Conservation (phyloP, 2,113 vertebrate species). For the Tragelaphus buxtoni region DNA sequence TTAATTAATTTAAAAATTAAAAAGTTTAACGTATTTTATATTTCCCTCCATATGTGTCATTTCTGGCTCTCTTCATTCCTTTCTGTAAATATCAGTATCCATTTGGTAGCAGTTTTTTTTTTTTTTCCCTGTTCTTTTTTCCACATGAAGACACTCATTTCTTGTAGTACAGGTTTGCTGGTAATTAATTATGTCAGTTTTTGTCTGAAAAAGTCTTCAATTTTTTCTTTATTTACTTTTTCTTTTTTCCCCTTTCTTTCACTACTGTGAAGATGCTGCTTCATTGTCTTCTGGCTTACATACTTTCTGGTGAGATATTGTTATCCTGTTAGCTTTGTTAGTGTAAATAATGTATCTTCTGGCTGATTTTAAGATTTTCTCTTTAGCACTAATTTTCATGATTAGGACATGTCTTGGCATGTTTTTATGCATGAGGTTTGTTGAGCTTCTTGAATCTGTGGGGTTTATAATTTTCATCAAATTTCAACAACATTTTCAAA, state of each 20-base stretch:
- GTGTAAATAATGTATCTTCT: neutral
- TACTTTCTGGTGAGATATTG: neutral
- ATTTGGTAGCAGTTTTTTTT: neutral
- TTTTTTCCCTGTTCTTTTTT: neutral
- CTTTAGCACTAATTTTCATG: neutral
- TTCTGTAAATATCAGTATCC: neutral
- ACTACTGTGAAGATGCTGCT: neutral
- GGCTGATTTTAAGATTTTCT: neutral
- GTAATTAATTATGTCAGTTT: neutral
- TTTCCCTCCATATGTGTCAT: neutral
- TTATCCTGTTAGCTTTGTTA: neutral
- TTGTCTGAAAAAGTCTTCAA: neutral
- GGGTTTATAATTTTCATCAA: neutral
- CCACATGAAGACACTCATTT: neutral
- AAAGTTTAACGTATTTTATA: neutral
- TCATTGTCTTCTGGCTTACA: neutral
- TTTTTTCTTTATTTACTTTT: neutral
- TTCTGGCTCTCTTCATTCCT: neutral
- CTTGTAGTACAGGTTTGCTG: neutral
- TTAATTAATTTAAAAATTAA: neutral
- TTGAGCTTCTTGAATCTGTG: neutral
- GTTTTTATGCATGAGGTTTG: neutral
- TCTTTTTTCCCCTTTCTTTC: neutral
- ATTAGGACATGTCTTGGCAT: neutral
- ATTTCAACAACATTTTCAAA: neutral